Percentiles rank a stretch among this genome's conserved stretches.
These are phyloP conservation scores for Salvelinus sp. DNA, from an alignment of 2,113 vertebrate species.

Conservation along the genomic window DNA sequence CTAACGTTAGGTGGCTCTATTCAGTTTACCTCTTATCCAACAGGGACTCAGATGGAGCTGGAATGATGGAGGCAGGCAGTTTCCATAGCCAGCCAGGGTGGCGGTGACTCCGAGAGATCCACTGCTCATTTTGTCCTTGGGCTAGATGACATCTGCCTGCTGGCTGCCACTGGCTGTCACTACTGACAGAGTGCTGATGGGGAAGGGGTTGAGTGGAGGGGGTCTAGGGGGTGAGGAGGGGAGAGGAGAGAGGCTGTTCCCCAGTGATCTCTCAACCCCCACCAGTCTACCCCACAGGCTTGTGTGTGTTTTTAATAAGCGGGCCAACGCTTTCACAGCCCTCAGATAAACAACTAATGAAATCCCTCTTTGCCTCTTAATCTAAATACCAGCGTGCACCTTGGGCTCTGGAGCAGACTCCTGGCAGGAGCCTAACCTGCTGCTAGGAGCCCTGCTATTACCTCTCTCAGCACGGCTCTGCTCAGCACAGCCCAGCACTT, in stretches of 20 bases:
- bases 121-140: background rate
- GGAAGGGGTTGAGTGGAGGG: background rate
- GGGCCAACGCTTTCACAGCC: slow-evolving; percentile 22
- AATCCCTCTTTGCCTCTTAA: slow-evolving; percentile 73
- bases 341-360: slow-evolving; percentile 58
- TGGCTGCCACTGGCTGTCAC: background rate
- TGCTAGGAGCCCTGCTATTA: slow-evolving; percentile 18
- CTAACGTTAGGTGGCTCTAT: background rate
- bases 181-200: background rate
- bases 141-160: slow-evolving; percentile 14
- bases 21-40: background rate
- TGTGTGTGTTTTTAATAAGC: slow-evolving; percentile 36
- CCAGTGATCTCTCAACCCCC: slow-evolving; percentile 43
- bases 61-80: background rate
- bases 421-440: slow-evolving; percentile 29
- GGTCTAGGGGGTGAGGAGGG: background rate
- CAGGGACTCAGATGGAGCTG: background rate
- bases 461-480: slow-evolving; percentile 6
- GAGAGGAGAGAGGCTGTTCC: slow-evolving; percentile 23
- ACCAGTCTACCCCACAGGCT: slow-evolving; percentile 8
- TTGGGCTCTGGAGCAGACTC: slow-evolving; percentile 19
- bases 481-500: slow-evolving; percentile 10
- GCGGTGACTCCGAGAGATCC: background rate
- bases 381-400: slow-evolving; percentile 73
- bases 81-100: background rate